Evolutionary conservation across 2,888 invertebrate species (phyloP).

Genomic region (Chloroclysta siterata): DNA sequence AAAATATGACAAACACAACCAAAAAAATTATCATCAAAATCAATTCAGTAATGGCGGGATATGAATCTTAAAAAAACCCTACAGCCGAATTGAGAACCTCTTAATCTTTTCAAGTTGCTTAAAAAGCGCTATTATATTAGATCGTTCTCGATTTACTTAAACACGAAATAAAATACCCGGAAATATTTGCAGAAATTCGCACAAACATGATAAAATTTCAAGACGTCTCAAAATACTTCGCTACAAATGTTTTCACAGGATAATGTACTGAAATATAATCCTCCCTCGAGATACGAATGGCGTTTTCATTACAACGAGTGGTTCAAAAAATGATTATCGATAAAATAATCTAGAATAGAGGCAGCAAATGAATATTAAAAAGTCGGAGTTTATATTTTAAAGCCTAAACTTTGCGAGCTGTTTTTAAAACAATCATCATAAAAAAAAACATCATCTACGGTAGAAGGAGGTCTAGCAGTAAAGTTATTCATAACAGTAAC

Average conservation of each 20-base stretch:
- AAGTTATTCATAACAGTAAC: too few species aligned
- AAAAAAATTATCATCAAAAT: too few species aligned
- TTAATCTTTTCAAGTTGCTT: too few species aligned
- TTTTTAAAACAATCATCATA: too few species aligned
- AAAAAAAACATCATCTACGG: too few species aligned
- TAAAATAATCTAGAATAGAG: constrained; percentile 45
- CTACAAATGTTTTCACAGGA: constrained; percentile 33
- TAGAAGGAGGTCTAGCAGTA: too few species aligned
- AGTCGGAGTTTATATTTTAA: constrained; percentile 3
- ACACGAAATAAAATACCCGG: background rate
- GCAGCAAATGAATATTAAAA: background rate
- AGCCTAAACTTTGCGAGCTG: too few species aligned
- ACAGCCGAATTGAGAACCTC: too few species aligned
- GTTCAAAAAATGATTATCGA: constrained; percentile 46
- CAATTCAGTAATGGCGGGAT: too few species aligned
- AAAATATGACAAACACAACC: too few species aligned
- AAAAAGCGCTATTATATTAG: too few species aligned
- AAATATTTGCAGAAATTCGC: constrained; percentile 9
- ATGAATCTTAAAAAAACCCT: too few species aligned
- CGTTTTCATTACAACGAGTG: constrained; percentile 63
- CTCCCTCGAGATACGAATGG: constrained; percentile 58
- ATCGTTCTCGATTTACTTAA: background rate
- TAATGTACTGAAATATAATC: constrained; percentile 53
- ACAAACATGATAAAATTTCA: constrained; percentile 21
- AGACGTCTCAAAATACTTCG: constrained; percentile 37